A percentile compares a stretch with the other conserved stretches of the same genome.
phyloP scores from a whole-genome alignment of 1,140 invertebrate species.

The Drosophila subpulchrella region DNA sequence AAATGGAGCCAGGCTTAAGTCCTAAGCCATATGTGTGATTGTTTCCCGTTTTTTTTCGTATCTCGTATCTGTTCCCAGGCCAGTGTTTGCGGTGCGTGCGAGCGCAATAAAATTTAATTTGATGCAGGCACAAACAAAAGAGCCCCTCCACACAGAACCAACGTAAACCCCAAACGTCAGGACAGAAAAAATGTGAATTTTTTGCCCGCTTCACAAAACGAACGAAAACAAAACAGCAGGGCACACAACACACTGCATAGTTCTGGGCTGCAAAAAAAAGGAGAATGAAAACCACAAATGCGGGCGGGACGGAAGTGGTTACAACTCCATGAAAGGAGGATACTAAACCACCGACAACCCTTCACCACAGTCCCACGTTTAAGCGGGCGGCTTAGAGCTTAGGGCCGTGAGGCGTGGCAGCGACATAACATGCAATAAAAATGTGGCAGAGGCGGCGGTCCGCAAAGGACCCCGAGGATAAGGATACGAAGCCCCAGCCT shows the following conservation, averaged over 20 bases:
- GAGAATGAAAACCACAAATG: slow-evolving; percentile 56
- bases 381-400: slow-evolving; percentile 41
- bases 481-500: slow-evolving; percentile 8
- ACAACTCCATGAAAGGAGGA: slow-evolving; percentile 54
- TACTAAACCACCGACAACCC: slow-evolving; percentile 11
- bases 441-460: slow-evolving; percentile 43
- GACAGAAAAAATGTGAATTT: slow-evolving; percentile 15
- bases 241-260: slow-evolving; percentile 61
- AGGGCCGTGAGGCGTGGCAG: slow-evolving; percentile 23
- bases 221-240: slow-evolving; percentile 28
- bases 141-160: slow-evolving; percentile 1
- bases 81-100: slow-evolving; percentile 51
- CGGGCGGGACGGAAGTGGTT: slow-evolving; percentile 69
- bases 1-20: slow-evolving; percentile 43
- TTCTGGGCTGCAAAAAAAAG: slow-evolving; percentile 60
- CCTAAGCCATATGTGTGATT: slow-evolving; percentile 51
- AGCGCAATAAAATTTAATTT: slow-evolving; percentile 77
- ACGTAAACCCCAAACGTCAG: neutral
- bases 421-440: slow-evolving; percentile 74
- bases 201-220: neutral
- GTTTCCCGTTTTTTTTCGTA: neutral
- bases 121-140: slow-evolving; percentile 49
- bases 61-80: slow-evolving; percentile 23
- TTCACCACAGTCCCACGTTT: slow-evolving; percentile 33
- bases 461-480: slow-evolving; percentile 31